Base-by-base conservation (phyloP, 2,113 vertebrate genomes). In the Halcyon malimbica region DNA sequence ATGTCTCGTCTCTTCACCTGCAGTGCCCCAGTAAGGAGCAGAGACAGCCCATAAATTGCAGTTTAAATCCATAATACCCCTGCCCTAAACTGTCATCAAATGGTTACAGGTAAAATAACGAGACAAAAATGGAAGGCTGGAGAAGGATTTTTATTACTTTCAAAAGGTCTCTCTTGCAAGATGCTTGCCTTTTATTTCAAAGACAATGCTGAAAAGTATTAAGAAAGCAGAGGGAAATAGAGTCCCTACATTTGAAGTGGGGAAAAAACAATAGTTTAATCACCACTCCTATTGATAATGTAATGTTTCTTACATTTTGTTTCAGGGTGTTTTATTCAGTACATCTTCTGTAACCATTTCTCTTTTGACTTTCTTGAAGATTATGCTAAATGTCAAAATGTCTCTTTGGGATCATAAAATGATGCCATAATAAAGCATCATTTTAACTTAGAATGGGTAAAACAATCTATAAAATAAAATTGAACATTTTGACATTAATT, bases 351-450 rank as follows among this genome's bases (percentile, higher is more conserved):
- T 97, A 98, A 98, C 96, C 90, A 96, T 97, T 96, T 96, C 93
- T 93, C 96, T 94, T 93, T 78, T 94, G 97, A 96, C 97, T 98
- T 98, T 98, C 69, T 95, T 92, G 68, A 95, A 98, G 96, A 98
- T 97, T 97, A 97, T 95, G 94, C 96, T 97, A 98, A 98, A 98
- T 98, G 98, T 98, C 98, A 98, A 97, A 97, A 95, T 94, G 97
- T 96, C 98, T 98, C 98, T 89, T 93, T 73, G 96, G 97, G 97
- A 96, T 98, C 97, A 94, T 98, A 97, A 98, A 97, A 85, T 93
- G 93, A 96, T 97, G 94, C 97, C 89, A 93, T 64, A 51, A 97
- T 97, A 97, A 82, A 97, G 97, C 90, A 97, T 95, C 93, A 97
- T 97, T 98, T 98, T 98, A 97, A 97, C 96, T 97, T 95, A 96